Evolutionary conservation across 2,888 invertebrate genomes (phyloP).

Genomic region (Smittia sp.): DNA sequence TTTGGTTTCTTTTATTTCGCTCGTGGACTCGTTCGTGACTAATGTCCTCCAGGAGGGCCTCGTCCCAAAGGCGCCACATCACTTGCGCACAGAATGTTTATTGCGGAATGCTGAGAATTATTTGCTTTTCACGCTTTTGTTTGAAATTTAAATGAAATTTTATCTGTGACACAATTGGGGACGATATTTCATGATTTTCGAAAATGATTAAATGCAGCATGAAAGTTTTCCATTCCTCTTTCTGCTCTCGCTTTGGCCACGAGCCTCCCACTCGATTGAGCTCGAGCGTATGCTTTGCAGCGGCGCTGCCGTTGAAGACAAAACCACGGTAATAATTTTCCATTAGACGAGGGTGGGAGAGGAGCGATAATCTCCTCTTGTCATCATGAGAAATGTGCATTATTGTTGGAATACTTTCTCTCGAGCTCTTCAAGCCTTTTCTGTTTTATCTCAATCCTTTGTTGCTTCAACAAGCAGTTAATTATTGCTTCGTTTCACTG

Average conservation of each 20-base stretch:
- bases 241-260: not conserved
- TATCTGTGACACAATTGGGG: constrained; percentile 30
- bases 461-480: constrained; percentile 7
- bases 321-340: not conserved
- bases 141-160: constrained; percentile 13
- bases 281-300: too few relatives aligned
- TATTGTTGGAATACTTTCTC: too few relatives aligned
- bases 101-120: not conserved
- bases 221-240: not conserved
- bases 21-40: not conserved
- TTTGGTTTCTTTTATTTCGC: not conserved
- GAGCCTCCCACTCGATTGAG: not conserved
- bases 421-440: not conserved
- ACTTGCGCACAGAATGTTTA: not conserved
- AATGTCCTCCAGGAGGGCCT: not conserved
- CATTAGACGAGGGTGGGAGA: not conserved
- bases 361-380: not conserved
- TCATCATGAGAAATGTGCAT: constrained; percentile 18
- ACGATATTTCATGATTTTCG: constrained; percentile 26
- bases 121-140: constrained; percentile 17
- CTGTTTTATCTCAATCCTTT: not conserved
- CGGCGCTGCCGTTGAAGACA: not conserved
- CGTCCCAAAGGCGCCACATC: not conserved
- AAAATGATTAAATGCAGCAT: constrained; percentile 13
- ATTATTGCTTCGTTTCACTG: constrained; percentile 12